Evolutionary conservation across 2,888 invertebrate genomes (phyloP).

Genomic region (Hyles lineata): DNA sequence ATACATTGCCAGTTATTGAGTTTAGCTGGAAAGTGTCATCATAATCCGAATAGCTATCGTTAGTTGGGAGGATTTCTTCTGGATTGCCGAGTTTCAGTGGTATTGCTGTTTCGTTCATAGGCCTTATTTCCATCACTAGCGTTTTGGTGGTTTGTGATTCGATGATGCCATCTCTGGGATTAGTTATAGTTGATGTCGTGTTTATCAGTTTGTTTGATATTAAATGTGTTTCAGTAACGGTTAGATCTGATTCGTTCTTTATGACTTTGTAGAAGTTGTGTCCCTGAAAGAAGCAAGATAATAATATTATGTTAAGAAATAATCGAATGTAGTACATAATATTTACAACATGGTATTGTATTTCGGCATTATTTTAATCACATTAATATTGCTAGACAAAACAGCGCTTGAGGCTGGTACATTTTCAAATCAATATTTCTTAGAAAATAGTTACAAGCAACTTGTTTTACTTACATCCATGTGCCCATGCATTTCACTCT

Average conservation of each 20-base stretch:
- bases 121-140: slow-evolving; percentile 73
- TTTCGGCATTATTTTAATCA: too few relatives aligned
- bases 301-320: neutral
- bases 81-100: slow-evolving; percentile 61
- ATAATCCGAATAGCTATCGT: slow-evolving; percentile 50
- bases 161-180: slow-evolving; percentile 62
- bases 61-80: slow-evolving; percentile 70
- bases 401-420: too few relatives aligned
- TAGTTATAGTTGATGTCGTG: slow-evolving; percentile 69
- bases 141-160: slow-evolving; percentile 72
- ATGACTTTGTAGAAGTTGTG: slow-evolving; percentile 50
- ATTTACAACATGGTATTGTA: too few relatives aligned
- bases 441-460: too few relatives aligned
- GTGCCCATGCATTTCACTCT: slow-evolving; percentile 29
- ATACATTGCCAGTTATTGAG: slow-evolving; percentile 74
- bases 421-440: too few relatives aligned
- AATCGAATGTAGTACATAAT: too few relatives aligned
- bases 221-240: slow-evolving; percentile 72
- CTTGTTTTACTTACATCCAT: neutral
- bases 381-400: too few relatives aligned
- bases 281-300: slow-evolving; percentile 31
- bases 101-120: slow-evolving; percentile 49
- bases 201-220: slow-evolving; percentile 74
- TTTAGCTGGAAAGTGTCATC: slow-evolving; percentile 71
- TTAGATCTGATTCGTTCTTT: slow-evolving; percentile 66